Base-by-base conservation (phyloP, 2,797 vertebrate genomes). In the Eulemur mongoz region DNA sequence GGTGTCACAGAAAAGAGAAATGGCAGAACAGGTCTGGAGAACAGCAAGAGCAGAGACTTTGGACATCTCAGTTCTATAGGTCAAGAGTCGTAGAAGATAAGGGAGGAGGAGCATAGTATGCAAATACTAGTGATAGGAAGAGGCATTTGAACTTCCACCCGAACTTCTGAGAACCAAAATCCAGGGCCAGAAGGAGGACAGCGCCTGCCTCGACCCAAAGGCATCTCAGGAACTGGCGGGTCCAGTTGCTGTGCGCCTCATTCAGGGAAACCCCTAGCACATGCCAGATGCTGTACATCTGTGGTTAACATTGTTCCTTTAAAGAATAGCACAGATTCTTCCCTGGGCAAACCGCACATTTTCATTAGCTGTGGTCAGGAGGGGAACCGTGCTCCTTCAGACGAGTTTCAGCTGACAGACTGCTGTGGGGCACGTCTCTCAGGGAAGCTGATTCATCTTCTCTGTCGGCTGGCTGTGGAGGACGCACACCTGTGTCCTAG, bases 341-440 rank as follows among this genome's bases (percentile, higher is more conserved):
- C 97, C 57, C 32, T 48, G 65, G 98, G 97, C 98, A 97, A 98
- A 90, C 96, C 96, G 85, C 95, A 87, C 93, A 94, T 93, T 98
- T 97, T 98, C 98, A 96, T 98, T 95, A 97, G 91, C 82, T 97
- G 94, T 96, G 97, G 97, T 98, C 98, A 97, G 95, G 97, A 96
- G 91, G 80, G 97, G 97, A 91, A 80, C 72, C 76, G 48, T 43
- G 61, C 92, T 98, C 97, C 95, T 95, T 95, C 98, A 97, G 97
- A 98, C 93, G 81, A 95, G 98, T 97, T 97, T 97, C 97, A 97
- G 96, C 91, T 95, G 96, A 97, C 90, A 96, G 96, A 94, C 97
- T 95, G 96, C 97, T 95, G 91, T 63, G 87, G 96, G 0, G 18
- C 84, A 91, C 7, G 12, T 96, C 94, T 97, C 95, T 94, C 78